These are phyloP conservation scores for Myotis davidii DNA, from an alignment of 2,113 vertebrate genomes.

Conservation along the genomic window DNA sequence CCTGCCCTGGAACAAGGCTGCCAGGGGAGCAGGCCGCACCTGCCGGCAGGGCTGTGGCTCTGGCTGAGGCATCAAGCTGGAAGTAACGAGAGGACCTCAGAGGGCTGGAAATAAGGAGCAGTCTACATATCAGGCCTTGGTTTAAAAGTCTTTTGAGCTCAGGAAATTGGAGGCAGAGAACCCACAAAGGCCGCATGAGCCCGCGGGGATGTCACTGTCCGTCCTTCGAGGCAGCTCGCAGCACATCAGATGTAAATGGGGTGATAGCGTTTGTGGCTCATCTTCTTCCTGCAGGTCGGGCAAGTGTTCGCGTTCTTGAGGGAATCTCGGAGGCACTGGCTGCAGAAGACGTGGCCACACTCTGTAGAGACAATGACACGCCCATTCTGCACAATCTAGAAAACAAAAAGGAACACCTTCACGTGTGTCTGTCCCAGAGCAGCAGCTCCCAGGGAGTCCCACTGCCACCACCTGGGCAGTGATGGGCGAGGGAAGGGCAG, in stretches of 20 bases:
- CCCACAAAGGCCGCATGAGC: constrained; percentile 51
- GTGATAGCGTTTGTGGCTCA: constrained; percentile 94
- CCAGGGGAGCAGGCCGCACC: not conserved
- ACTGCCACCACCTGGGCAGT: not conserved
- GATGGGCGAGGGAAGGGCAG: fast-evolving
- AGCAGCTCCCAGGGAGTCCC: not conserved
- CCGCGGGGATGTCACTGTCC: not conserved
- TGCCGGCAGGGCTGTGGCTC: not conserved
- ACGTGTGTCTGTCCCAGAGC: too few species aligned
- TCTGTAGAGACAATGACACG: constrained; percentile 95
- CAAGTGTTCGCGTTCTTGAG: constrained; percentile 92
- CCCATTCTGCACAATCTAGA: constrained; percentile 93
- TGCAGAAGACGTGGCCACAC: constrained; percentile 97
- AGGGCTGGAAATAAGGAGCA: constrained; percentile 65
- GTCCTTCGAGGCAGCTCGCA: constrained; percentile 56
- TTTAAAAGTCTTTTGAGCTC: constrained; percentile 73
- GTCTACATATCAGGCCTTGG: constrained; percentile 46
- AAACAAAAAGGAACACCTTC: constrained; percentile 50
- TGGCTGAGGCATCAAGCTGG: constrained; percentile 42
- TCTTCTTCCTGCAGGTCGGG: constrained; percentile 95
- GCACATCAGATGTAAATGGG: constrained; percentile 94
- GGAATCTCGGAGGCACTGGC: constrained; percentile 94
- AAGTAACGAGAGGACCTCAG: constrained; percentile 48
- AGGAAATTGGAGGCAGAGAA: constrained; percentile 67
- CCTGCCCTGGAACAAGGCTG: not conserved